phyloP scores from a whole-genome alignment of 2,888 invertebrate genomes.

The Volucella bombylans region DNA sequence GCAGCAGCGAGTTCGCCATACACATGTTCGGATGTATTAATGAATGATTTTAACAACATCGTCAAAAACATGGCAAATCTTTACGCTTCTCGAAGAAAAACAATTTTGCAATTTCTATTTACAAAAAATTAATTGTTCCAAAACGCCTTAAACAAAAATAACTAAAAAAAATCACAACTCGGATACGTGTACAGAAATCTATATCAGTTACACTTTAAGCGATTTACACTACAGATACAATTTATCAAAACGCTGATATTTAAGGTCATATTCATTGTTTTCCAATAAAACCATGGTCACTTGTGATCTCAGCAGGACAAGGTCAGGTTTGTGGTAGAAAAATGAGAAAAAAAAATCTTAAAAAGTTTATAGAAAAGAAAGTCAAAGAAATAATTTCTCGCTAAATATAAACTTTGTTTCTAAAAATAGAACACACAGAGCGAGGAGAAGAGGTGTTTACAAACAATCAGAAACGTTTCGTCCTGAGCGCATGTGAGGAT shows the following conservation, averaged over 20 bases:
- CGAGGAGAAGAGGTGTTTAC: constrained; percentile 9
- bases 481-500: constrained; percentile 17
- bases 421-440: constrained; percentile 45
- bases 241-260: constrained; percentile 28
- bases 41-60: neutral
- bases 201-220: constrained; percentile 32
- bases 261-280: constrained; percentile 41
- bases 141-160: too few relatives aligned
- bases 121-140: too few relatives aligned
- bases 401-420: constrained; percentile 58
- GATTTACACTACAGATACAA: constrained; percentile 28
- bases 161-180: too few relatives aligned
- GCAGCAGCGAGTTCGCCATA: constrained; percentile 10
- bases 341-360: constrained; percentile 5
- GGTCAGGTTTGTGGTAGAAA: constrained; percentile 56
- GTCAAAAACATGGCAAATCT: neutral
- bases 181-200: constrained; percentile 31
- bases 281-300: constrained; percentile 44
- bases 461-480: constrained; percentile 32
- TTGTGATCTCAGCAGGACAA: constrained; percentile 69
- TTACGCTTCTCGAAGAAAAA: too few relatives aligned
- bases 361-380: constrained; percentile 21
- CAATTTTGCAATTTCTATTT: too few relatives aligned
- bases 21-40: neutral
- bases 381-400: constrained; percentile 21